Percentiles rank a stretch among this genome's conserved stretches.
Conservation (phyloP, 92 coral and sea anemone species). For the Epizoanthus scotinus region DNA sequence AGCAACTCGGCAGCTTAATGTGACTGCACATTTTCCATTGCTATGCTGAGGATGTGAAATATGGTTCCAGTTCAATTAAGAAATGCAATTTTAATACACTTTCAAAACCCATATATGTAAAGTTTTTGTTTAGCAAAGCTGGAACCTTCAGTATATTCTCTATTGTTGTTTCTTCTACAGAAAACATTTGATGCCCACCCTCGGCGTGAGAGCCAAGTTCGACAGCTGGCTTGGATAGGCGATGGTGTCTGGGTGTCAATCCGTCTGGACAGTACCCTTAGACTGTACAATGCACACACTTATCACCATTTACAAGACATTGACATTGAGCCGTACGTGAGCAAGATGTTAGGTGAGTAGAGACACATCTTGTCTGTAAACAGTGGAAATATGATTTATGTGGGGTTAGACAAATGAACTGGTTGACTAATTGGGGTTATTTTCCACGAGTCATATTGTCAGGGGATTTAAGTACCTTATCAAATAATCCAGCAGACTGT, state of each 20-base stretch:
- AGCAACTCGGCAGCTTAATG: too few species aligned
- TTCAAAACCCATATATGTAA: too few species aligned
- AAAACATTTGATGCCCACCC: constrained; percentile 99
- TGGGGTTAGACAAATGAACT: too few species aligned
- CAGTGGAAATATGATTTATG: neutral
- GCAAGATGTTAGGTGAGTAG: constrained; percentile 90
- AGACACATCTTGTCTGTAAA: neutral
- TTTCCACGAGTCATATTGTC: too few species aligned
- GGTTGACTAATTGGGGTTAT: too few species aligned
- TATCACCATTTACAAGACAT: constrained; percentile 97
- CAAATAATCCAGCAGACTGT: too few species aligned
- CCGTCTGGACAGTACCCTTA: constrained; percentile 93
- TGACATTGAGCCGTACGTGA: constrained; percentile 97
- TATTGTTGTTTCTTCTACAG: constrained; percentile 42
- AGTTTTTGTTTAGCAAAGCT: neutral
- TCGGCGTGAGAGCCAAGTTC: constrained; percentile 97
- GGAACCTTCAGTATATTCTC: neutral
- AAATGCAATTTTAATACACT: too few species aligned
- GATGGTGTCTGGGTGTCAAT: constrained; percentile 99
- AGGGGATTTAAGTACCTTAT: too few species aligned
- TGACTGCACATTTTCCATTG: too few species aligned
- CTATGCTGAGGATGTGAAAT: too few species aligned
- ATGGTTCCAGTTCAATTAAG: too few species aligned
- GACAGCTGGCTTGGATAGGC: constrained; percentile 98
- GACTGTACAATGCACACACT: constrained; percentile 94